A percentile compares a stretch with the other conserved stretches of the same genome.
These are phyloP conservation scores for Siderastrea siderea DNA, from an alignment of 92 coral and sea anemone species.

Conservation along the genomic window DNA sequence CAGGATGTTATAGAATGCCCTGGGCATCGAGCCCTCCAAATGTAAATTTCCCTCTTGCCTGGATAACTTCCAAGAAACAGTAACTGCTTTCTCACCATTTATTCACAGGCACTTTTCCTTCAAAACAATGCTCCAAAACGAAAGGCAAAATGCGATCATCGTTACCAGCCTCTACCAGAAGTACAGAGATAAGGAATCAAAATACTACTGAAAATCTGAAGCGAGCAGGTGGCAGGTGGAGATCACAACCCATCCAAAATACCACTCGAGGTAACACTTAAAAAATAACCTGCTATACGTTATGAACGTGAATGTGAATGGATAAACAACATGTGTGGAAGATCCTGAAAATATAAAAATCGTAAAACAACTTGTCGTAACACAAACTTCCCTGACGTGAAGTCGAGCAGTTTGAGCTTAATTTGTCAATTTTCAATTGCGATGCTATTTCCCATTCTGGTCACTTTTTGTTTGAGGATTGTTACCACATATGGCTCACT, in stretches of 20 bases:
- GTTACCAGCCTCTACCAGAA: neutral
- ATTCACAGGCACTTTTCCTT: slow-evolving; percentile 29
- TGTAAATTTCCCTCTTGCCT: slow-evolving; percentile 11
- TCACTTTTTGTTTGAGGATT: neutral
- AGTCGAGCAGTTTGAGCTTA: neutral
- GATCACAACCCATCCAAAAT: no score
- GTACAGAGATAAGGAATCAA: no score
- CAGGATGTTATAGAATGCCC: slow-evolving; percentile 45
- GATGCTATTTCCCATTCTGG: neutral
- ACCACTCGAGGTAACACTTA: no score
- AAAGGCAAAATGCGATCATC: slow-evolving; percentile 47
- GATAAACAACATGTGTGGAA: no score
- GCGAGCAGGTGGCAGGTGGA: no score
- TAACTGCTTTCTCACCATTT: slow-evolving; percentile 24
- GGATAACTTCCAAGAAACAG: neutral
- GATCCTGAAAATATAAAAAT: no score
- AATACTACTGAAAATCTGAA: no score
- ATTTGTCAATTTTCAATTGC: neutral
- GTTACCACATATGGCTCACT: slow-evolving; percentile 21
- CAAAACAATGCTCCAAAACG: slow-evolving; percentile 42
- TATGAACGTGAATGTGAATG: no score
- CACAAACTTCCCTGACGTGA: no score
- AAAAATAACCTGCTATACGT: no score
- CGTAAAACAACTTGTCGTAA: no score
- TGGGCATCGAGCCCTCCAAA: slow-evolving; percentile 34